These are phyloP conservation scores for Hemicordylus capensis DNA, from an alignment of 2,113 vertebrate genomes.

Conservation along the genomic window DNA sequence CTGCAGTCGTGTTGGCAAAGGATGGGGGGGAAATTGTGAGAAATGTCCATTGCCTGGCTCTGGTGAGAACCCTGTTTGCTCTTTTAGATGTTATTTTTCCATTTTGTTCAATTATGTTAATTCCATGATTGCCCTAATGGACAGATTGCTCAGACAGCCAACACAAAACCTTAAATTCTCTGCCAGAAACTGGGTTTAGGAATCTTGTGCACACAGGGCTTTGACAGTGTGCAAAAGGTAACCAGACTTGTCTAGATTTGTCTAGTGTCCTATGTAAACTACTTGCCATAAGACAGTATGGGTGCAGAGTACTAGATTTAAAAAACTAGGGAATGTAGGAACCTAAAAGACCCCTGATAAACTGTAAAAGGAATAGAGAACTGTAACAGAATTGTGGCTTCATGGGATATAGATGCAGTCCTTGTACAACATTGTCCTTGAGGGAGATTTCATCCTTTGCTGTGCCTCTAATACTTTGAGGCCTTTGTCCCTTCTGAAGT, in stretches of 20 bases:
- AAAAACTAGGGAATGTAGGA: neutral
- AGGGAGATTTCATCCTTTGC: neutral
- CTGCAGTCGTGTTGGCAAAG: slow-evolving; percentile 96
- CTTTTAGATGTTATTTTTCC: neutral
- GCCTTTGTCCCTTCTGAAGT: slow-evolving; percentile 10
- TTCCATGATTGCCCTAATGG: slow-evolving; percentile 2
- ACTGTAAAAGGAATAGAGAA: neutral
- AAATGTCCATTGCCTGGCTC: slow-evolving; percentile 88
- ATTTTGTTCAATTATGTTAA: neutral
- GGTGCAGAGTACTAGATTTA: neutral
- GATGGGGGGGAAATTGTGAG: slow-evolving; percentile 89
- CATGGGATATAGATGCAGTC: neutral
- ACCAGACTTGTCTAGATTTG: neutral
- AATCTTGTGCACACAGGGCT: neutral
- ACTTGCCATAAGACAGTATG: neutral
- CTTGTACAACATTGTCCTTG: neutral
- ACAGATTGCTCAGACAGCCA: neutral
- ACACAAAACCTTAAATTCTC: neutral
- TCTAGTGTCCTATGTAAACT: neutral
- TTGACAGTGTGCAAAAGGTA: neutral
- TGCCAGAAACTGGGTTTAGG: neutral
- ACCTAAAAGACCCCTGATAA: neutral
- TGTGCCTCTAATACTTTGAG: neutral
- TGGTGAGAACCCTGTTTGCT: slow-evolving; percentile 70
- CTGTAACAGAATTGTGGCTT: neutral